Conservation (phyloP, 2,797 vertebrate genomes). For the Coilia nasus region DNA sequence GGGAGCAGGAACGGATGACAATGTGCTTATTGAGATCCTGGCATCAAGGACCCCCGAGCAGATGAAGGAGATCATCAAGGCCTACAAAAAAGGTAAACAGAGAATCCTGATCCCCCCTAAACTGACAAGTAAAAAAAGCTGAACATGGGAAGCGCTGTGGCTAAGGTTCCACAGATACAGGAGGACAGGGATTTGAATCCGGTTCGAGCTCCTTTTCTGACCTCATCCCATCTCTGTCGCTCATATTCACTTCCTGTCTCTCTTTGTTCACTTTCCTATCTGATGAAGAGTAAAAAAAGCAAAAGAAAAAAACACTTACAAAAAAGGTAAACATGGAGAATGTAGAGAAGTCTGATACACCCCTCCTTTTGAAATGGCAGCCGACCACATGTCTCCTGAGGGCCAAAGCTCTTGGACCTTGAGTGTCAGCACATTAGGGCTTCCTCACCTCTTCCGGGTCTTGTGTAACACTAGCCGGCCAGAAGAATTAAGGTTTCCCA, state of each 20-base stretch:
- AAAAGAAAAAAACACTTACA: background rate
- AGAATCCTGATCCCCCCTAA: no score
- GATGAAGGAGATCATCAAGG: constrained; percentile 81
- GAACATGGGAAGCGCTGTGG: no score
- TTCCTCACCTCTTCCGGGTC: background rate
- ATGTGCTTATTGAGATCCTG: constrained; percentile 91
- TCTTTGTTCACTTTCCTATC: no score
- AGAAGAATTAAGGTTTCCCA: constrained; percentile 14
- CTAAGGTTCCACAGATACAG: no score
- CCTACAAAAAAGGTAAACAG: constrained; percentile 87
- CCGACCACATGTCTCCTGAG: background rate
- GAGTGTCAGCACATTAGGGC: background rate
- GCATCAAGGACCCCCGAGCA: constrained; percentile 86
- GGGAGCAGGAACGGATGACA: constrained; percentile 92
- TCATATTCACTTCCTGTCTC: no score
- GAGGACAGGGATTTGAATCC: no score
- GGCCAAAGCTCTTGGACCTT: background rate
- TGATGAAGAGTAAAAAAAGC: no score
- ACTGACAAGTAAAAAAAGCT: no score
- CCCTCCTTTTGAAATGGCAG: background rate
- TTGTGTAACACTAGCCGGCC: background rate
- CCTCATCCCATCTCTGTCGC: no score
- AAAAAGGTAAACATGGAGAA: background rate
- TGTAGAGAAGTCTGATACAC: background rate
- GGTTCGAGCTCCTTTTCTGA: no score